These are phyloP conservation scores for Phyllotreta cruciferae DNA, from an alignment of 2,888 invertebrate genomes.

Conservation along the genomic window DNA sequence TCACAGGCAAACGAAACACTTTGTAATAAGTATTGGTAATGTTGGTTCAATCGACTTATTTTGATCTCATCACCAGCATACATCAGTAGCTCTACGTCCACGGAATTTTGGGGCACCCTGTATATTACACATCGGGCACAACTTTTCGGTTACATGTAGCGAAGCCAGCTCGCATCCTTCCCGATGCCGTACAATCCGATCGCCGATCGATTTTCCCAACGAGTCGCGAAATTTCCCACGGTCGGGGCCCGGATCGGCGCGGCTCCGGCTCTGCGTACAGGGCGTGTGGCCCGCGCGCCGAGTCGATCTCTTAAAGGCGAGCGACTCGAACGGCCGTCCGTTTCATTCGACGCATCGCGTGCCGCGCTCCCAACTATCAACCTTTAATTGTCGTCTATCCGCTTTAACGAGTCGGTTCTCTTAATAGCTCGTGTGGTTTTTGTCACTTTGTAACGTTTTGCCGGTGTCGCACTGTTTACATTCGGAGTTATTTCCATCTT, in stretches of 20 bases:
- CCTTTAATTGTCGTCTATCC: constrained; percentile 50
- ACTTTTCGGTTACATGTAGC: too few species aligned
- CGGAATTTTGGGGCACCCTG: too few species aligned
- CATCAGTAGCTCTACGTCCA: too few species aligned
- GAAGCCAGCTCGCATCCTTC: too few species aligned
- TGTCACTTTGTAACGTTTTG: constrained; percentile 51
- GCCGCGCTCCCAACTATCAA: constrained; percentile 44
- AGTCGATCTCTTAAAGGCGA: constrained; percentile 35
- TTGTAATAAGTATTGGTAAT: too few species aligned
- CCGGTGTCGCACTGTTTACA: constrained; percentile 39
- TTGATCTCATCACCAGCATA: too few species aligned
- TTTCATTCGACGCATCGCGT: constrained; percentile 39
- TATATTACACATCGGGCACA: too few species aligned
- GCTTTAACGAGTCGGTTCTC: constrained; percentile 46
- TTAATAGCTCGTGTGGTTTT: constrained; percentile 52
- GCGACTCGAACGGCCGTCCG: constrained; percentile 23
- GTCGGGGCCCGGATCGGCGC: constrained; percentile 2
- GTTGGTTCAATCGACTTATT: too few species aligned
- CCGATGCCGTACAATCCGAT: background rate
- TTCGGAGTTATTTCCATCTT: constrained; percentile 38
- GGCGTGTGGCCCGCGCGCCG: constrained; percentile 35
- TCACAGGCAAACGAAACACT: too few species aligned
- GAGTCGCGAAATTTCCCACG: constrained; percentile 24
- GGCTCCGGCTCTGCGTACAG: constrained; percentile 25
- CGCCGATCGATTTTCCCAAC: background rate